Evolutionary conservation across 2,113 vertebrate species (phyloP).

Genomic region (Tinamus guttatus): DNA sequence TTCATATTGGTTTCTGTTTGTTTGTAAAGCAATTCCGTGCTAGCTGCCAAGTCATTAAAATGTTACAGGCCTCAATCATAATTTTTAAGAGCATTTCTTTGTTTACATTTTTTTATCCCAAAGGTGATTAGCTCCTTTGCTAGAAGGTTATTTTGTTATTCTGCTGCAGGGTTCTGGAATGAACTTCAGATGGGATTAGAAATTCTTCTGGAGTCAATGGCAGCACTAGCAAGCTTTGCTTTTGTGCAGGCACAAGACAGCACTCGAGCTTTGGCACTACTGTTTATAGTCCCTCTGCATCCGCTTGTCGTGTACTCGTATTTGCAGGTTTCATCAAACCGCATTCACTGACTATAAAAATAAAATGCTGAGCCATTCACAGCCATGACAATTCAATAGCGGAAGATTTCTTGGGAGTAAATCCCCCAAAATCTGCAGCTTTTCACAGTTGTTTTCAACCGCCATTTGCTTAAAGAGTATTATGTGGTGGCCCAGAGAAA

Average conservation of each 20-base stretch:
- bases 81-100: constrained; percentile 32
- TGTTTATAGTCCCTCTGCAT: not conserved
- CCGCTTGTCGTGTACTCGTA: not conserved
- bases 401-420: not conserved
- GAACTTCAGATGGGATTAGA: constrained; percentile 6
- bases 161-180: not conserved
- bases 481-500: not conserved
- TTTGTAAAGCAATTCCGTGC: not conserved
- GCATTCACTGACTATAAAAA: not conserved
- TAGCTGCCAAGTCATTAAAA: constrained; percentile 11
- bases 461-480: not conserved
- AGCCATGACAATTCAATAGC: not conserved
- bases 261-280: not conserved
- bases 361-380: not conserved
- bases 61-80: not conserved
- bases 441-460: not conserved
- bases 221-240: not conserved
- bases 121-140: constrained; percentile 14
- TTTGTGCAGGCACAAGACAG: not conserved
- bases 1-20: not conserved
- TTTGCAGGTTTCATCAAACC: not conserved
- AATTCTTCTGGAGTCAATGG: not conserved
- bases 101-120: constrained; percentile 1
- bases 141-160: constrained; percentile 23
- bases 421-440: not conserved